Conservation (phyloP, 2,797 vertebrate genomes). For the Eulemur albifrons region DNA sequence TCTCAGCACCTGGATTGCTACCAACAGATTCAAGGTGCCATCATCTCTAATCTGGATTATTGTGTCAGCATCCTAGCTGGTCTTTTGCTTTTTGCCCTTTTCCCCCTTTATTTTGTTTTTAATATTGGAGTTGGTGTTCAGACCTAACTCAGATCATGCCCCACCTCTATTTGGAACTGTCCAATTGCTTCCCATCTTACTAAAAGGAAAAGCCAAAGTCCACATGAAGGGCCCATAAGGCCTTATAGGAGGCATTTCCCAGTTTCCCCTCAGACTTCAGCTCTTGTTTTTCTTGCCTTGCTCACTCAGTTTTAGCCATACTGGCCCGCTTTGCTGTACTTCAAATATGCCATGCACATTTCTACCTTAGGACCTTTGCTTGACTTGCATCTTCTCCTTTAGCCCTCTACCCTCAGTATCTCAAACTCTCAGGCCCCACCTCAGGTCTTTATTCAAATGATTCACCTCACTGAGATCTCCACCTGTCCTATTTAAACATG, state of each 20-base stretch:
- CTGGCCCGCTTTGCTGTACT: not conserved
- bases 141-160: not conserved
- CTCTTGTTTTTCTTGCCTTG: not conserved
- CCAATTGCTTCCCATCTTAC: not conserved
- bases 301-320: not conserved
- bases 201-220: not conserved
- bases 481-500: not conserved
- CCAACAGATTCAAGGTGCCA: not conserved
- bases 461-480: not conserved
- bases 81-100: not conserved
- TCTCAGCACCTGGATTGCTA: not conserved
- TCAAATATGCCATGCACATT: not conserved
- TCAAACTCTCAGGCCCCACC: not conserved
- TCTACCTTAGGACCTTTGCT: not conserved
- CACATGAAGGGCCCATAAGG: not conserved
- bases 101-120: not conserved
- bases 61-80: not conserved
- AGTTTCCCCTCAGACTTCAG: not conserved
- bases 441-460: not conserved
- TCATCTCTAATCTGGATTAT: not conserved
- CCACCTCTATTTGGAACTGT: not conserved
- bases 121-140: not conserved
- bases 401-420: not conserved
- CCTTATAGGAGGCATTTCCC: not conserved
- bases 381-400: not conserved